Conservation (phyloP, 2,113 vertebrate species). For the Bothrops jararaca region DNA sequence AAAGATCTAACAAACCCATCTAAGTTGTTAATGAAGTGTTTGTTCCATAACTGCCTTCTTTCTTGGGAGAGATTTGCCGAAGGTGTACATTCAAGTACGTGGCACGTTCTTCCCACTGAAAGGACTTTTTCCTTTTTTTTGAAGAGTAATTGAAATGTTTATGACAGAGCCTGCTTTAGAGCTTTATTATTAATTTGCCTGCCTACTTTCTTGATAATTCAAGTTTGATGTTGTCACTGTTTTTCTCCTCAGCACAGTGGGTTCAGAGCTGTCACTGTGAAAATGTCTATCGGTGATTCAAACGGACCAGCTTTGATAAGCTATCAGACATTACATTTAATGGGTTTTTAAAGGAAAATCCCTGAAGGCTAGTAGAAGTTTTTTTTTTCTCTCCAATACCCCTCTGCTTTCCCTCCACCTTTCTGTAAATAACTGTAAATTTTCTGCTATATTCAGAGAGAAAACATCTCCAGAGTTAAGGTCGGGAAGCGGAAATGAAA, state of each 20-base stretch:
- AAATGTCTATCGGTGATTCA: conserved; percentile 1
- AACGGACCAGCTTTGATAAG: conserved; percentile 3
- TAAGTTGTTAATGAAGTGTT: conserved; percentile 1
- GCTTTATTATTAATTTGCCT: conserved; percentile 11
- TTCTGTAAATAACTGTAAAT: neutral
- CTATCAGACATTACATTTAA: conserved; percentile 10
- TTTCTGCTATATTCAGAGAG: neutral
- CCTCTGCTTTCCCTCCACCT: neutral
- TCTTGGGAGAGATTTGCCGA: neutral
- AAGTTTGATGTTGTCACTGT: conserved; percentile 2
- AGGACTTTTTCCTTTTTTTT: neutral
- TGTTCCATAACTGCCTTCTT: neutral
- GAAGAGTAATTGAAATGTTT: conserved; percentile 13
- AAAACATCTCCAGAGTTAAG: neutral
- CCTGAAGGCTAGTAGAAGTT: neutral
- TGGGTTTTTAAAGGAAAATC: conserved; percentile 4
- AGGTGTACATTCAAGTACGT: neutral
- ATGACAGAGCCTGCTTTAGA: neutral
- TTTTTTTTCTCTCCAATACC: neutral
- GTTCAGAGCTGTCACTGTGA: neutral
- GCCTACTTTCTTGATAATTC: neutral
- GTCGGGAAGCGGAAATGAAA: neutral
- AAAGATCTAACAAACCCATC: neutral
- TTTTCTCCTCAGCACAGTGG: neutral
- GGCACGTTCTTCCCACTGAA: neutral